Evolutionary conservation across 1,140 invertebrate genomes (phyloP), one percentile per base, ranked within the genome.

Genomic region (Idris sp.): DNA sequence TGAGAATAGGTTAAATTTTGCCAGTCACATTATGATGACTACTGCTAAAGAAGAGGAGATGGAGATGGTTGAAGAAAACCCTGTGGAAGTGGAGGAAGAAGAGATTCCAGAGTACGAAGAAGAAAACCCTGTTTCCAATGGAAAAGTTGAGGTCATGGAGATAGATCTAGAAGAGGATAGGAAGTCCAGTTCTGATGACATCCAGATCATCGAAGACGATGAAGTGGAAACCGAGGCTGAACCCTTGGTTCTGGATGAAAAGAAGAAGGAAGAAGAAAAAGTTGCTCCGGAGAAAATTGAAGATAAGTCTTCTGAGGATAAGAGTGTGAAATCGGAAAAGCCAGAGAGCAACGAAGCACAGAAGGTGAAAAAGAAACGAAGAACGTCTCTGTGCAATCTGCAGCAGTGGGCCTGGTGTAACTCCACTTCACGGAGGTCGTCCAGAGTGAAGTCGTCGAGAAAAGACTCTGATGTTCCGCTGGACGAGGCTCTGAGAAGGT

Each of bases 321-420:
- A 86, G 8, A 3, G 8, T 54, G 40, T 14, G 0, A 59, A 74
- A 15, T 11, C 26, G 4, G 81, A 86, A 2, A 71, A 62, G 5
- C 3, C 26, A 0, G 74, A 62, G 7, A 91, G 89, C 74, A 86
- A 85, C 0, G 84, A 87, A 38, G 83, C 79, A 16, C 90, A 89
- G 59, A 91, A 90, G 78, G 77, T 88, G 4, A 89, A 89, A 25
- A 90, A 89, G 10, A 89, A 92, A 65, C 86, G 92, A 19, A 88
- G 92, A 83, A 93, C 92, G 81, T 91, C 91, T 9, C 79, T 93
- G 1, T 91, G 89, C 18, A 90, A 92, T 56, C 82, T 93, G 6
- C 90, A 93, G 68, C 91, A 92, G 69, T 92, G 92, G 90, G 91
- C 91, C 14, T 93, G 92, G 90, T 92, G 92, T 53, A 79, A 77